Base-by-base conservation (phyloP, 2,113 vertebrate species). In the Telmatochromis sp. region DNA sequence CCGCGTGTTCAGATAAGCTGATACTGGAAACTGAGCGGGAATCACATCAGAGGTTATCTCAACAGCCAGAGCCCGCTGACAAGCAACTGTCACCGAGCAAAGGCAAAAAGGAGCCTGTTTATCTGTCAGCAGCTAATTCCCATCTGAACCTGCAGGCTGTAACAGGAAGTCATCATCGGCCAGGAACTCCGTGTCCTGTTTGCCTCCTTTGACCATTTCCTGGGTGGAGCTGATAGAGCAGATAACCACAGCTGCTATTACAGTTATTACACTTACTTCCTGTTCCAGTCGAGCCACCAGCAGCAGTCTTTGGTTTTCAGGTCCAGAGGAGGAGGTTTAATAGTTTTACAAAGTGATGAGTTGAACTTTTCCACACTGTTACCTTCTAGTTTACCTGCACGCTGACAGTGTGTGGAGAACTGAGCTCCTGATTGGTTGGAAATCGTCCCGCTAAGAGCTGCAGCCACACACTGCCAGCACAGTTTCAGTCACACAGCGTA, bases 201-300 rank as follows among this genome's bases (percentile, higher is more conserved):
- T 68, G 63, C 63, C 63, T 68, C 11, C 3, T 75, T 17, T 47
- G 23, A 75, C 73, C 3, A 26, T 65, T 89, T 91, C 82, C 88
- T 75, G 90, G 87, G 84, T 37, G 87, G 79, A 37, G 70, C 81
- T 65, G 78, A 85, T 85, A 19, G 9, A 82, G 75, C 42, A 23
- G 87, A 89, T 88, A 87, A 26, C 17, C 10, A 11, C 81, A 51
- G 70, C 45, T 49, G 81, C 35, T 13, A 14, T 88, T 54, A 42
- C 9, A 11, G 31, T 37, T 28, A 53, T 90, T 60, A 8, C 23
- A 14, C 4, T 14, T 73, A 81, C 80, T 90, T 91, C 89, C 89
- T 91, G 83, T 86, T 82, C 40, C 28, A 9, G 19, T 51, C 1
- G 3, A 45, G 7, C 70, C 42, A 31, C 14, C 70, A 78, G 45